phyloP scores from a whole-genome alignment of 2,888 invertebrate species.

The Ellobium chinense region DNA sequence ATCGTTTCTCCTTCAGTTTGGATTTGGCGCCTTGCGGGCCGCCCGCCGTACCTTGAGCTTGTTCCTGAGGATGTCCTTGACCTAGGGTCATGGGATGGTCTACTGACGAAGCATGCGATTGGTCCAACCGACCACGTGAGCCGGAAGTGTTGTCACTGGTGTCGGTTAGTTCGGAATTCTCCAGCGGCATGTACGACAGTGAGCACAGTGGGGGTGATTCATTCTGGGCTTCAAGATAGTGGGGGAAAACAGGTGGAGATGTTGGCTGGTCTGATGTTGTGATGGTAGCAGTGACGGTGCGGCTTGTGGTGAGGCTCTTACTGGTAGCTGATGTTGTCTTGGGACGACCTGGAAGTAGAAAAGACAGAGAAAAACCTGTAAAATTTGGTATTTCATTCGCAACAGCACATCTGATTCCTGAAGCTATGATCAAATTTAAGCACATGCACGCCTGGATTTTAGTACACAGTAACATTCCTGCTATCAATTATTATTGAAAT shows the following conservation, averaged over 20 bases:
- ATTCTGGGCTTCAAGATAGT: background rate
- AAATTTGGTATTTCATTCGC: no score
- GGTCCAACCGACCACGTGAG: background rate
- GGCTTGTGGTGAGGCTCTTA: background rate
- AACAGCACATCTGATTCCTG: no score
- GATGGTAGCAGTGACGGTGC: background rate
- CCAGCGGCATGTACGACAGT: background rate
- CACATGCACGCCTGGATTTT: no score
- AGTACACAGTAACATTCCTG: no score
- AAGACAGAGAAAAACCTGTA: no score
- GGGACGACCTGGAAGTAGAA: background rate
- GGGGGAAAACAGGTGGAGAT: background rate
- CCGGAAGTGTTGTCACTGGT: background rate
- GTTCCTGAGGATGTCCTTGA: background rate
- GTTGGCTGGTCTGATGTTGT: background rate
- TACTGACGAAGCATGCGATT: background rate
- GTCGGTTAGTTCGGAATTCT: background rate
- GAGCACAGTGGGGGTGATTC: constrained; percentile 17
- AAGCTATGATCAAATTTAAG: no score
- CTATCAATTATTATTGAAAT: no score
- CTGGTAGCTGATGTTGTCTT: background rate
- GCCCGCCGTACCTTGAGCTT: background rate
- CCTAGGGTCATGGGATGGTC: constrained; percentile 26
- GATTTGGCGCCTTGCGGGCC: background rate
- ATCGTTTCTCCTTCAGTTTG: constrained; percentile 13